These are phyloP conservation scores for Sus cebifrons DNA, from an alignment of 2,797 vertebrate species.

Conservation along the genomic window DNA sequence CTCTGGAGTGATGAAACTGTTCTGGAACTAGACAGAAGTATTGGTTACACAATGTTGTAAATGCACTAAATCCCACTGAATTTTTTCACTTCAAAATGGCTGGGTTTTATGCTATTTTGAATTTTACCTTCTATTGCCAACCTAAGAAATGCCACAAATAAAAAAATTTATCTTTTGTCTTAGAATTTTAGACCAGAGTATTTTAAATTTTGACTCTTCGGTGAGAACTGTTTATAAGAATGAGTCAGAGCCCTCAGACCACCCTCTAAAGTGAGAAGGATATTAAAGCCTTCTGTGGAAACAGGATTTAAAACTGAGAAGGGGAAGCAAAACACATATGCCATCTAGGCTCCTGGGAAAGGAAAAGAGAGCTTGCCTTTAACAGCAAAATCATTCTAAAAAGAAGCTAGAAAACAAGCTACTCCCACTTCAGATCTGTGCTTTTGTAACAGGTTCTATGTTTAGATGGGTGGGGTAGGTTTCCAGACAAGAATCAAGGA, in stretches of 20 bases:
- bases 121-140: not conserved
- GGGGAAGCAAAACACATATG: not conserved
- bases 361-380: not conserved
- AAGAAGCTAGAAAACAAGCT: slow-evolving; percentile 10
- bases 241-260: not conserved
- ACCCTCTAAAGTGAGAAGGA: not conserved
- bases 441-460: not conserved
- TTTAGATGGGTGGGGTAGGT: not conserved
- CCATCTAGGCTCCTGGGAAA: not conserved
- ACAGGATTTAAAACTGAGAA: not conserved
- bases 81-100: not conserved
- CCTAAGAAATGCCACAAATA: not conserved
- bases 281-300: not conserved
- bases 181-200: not conserved
- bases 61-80: not conserved
- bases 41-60: rapidly evolving
- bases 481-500: not conserved
- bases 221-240: not conserved
- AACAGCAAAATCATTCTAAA: not conserved
- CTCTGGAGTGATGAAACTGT: not conserved
- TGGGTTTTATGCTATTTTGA: not conserved
- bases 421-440: not conserved
- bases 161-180: not conserved
- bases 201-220: not conserved
- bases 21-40: not conserved